Evolutionary conservation across 2,888 invertebrate species (phyloP).

Genomic region (Amiota mariae): DNA sequence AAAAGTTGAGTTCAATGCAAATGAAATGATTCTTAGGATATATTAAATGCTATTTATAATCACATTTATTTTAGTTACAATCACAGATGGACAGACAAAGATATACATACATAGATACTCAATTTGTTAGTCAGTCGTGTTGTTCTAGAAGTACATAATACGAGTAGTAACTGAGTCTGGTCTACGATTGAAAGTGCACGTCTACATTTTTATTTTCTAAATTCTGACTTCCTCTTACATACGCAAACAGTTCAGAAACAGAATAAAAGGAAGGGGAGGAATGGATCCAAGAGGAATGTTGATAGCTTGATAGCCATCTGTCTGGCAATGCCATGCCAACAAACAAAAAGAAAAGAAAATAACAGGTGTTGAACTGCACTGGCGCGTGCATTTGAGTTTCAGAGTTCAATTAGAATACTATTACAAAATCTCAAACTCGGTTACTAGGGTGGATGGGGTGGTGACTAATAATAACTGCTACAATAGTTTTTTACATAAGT

Average conservation of each 20-base stretch:
- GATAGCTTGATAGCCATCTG: slow-evolving; percentile 23
- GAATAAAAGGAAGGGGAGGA: background rate
- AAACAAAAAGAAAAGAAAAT: slow-evolving; percentile 1
- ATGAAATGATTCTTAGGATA: slow-evolving; percentile 28
- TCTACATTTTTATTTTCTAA: background rate
- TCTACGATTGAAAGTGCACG: slow-evolving; percentile 2
- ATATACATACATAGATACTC: background rate
- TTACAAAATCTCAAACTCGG: too few relatives aligned
- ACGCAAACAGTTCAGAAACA: background rate
- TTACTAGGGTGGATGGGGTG: slow-evolving; percentile 24
- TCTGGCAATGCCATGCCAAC: slow-evolving; percentile 20
- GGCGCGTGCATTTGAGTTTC: background rate
- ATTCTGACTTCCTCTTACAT: background rate
- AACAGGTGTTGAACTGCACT: slow-evolving; percentile 41
- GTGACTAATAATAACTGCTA: slow-evolving; percentile 20
- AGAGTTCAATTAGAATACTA: too few relatives aligned
- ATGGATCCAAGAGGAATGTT: background rate
- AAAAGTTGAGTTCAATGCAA: background rate
- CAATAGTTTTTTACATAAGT: slow-evolving; percentile 17
- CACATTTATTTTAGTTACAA: slow-evolving; percentile 35
- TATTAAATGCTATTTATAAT: background rate
- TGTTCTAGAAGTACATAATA: slow-evolving; percentile 48
- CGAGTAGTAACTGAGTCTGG: background rate
- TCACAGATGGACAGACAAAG: slow-evolving; percentile 36
- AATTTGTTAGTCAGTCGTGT: slow-evolving; percentile 43